A percentile compares a stretch with the other conserved stretches of the same genome.
phyloP scores from a whole-genome alignment of 2,113 vertebrate species.

The Entomyzon cyanotis region DNA sequence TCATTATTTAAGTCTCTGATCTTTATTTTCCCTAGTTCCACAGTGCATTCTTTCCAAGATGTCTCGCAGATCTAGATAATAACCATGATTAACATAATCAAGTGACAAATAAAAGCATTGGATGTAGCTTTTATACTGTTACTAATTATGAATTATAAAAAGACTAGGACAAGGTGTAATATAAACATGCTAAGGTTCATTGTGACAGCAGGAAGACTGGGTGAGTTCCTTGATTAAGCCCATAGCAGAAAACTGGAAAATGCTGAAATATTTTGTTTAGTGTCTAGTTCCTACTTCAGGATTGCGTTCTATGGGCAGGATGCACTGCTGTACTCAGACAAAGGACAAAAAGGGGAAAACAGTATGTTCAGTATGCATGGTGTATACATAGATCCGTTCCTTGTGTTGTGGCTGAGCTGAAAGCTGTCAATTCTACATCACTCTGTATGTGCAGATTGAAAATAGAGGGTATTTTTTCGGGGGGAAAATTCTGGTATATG shows the following conservation, averaged over 20 bases:
- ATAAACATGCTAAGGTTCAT: background rate
- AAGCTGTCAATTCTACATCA: background rate
- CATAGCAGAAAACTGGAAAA: background rate
- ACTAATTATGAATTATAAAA: background rate
- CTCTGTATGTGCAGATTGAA: background rate
- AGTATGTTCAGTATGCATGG: background rate
- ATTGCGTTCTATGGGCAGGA: background rate
- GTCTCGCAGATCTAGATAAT: background rate
- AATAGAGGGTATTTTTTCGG: background rate
- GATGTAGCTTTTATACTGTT: background rate
- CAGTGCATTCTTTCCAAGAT: background rate
- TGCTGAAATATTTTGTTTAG: background rate
- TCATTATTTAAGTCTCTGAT: background rate
- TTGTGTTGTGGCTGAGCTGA: background rate
- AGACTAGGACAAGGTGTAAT: background rate
- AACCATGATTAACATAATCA: background rate
- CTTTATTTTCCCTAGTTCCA: background rate
- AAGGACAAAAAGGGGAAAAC: background rate
- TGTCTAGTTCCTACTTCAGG: background rate
- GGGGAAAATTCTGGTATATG: background rate
- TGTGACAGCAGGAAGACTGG: background rate
- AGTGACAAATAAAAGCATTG: background rate
- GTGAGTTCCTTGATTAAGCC: background rate
- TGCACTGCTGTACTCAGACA: background rate
- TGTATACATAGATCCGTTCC: background rate